Evolutionary conservation across 1,140 invertebrate genomes (phyloP).

Genomic region (Orchestia grillus): DNA sequence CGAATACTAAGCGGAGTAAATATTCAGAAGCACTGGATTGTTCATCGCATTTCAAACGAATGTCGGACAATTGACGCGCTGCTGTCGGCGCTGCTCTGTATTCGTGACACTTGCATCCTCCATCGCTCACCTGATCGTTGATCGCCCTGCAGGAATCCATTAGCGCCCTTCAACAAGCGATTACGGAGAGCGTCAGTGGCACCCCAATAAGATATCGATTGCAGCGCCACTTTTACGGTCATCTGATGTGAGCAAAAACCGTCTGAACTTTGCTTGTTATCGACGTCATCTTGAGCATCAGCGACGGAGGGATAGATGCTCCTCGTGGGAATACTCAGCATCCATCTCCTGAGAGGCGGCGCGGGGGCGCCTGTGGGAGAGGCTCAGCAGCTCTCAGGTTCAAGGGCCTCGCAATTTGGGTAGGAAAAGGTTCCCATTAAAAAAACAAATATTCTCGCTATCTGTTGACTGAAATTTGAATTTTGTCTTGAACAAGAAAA

Average conservation of each 20-base stretch:
- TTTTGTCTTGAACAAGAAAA: too few species aligned
- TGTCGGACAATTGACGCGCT: not conserved
- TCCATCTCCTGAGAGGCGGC: slow-evolving; percentile 18
- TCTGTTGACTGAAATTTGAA: too few species aligned
- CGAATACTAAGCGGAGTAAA: too few species aligned
- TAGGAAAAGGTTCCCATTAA: too few species aligned
- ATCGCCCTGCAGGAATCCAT: slow-evolving; percentile 19
- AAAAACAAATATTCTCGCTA: too few species aligned
- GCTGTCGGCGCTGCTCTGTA: not conserved
- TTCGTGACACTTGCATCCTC: not conserved
- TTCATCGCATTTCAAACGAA: too few species aligned
- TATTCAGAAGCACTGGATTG: too few species aligned
- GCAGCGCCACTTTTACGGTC: slow-evolving; percentile 18
- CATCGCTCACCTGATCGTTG: not conserved
- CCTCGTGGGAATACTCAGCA: not conserved
- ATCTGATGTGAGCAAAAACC: slow-evolving; percentile 53
- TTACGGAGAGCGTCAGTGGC: slow-evolving; percentile 20
- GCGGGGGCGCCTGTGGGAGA: not conserved
- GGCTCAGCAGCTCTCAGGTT: not conserved
- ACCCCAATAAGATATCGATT: slow-evolving; percentile 47
- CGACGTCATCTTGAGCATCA: slow-evolving; percentile 50
- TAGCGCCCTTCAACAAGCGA: slow-evolving; percentile 46
- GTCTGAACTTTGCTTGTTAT: slow-evolving; percentile 52
- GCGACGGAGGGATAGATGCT: slow-evolving; percentile 42
- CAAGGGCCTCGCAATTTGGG: too few species aligned